Evolutionary conservation across 2,888 invertebrate species (phyloP), one percentile per base, ranked within the genome.

Genomic region (Lamproptera curius): DNA sequence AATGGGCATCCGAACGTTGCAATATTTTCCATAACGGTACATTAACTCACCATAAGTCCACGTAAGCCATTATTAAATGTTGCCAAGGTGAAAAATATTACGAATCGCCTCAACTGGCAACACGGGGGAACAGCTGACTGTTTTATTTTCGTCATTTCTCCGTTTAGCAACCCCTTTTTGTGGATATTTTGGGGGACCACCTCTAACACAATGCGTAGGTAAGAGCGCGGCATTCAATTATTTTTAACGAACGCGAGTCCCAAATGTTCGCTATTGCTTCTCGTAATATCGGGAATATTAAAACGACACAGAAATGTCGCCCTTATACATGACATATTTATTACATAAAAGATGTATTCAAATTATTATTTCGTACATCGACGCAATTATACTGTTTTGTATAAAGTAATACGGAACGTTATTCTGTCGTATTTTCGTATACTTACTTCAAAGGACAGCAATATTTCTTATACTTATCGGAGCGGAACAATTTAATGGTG

Each of bases 131-230:
- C 44, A 44, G 44, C 44, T 44, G 44, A 44, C 44, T 28, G 46
- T 20, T 37, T 37, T 42, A 37, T 42, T 42, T 42, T 16, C 11
- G 20, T 20, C 14, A 10, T 42, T 37, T 37, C 14, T 31, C 2
- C 47, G 26, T 42, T 33, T 26, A 13, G 26, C 41, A 42, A 47
- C 42, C 48, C 48, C 42, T 41, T 47, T 42, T 39, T 38, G 39
- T 48, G 14, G 26, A 34, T 26, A 8, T 39, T 38, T 34, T 34
- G 15, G 48, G 48, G 34, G 48, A 42, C 42, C 38, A 17, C 48
- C 36, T n/a, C 42, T 23, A 36, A 36, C 37, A 14, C 36, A 17
- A 23, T 14, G 35, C 16, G 40, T 46, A 35, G 33, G 38, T 15
- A 34, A 45, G 23, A 15, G 39, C 9, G 9, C 17, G 9, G 16